A percentile compares a stretch with the other conserved stretches of the same genome.
These are phyloP conservation scores for Drosophila subquinaria DNA, from an alignment of 2,888 invertebrate genomes.

Conservation along the genomic window DNA sequence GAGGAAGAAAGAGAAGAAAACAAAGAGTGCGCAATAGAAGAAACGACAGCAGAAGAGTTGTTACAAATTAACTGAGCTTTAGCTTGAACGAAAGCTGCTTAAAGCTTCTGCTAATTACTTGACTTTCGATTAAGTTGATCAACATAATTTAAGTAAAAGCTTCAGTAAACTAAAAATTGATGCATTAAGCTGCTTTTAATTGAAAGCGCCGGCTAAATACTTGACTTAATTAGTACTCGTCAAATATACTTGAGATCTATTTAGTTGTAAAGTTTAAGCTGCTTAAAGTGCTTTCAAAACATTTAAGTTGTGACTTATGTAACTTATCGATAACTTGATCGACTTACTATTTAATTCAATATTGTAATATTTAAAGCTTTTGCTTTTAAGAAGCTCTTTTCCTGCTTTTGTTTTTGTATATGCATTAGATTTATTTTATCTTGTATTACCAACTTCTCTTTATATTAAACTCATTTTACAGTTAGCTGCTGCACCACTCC, in stretches of 20 bases:
- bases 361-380: background rate
- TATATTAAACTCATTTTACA: conserved; percentile 27
- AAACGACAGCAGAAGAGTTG: background rate
- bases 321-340: background rate
- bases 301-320: background rate
- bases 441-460: conserved; percentile 2
- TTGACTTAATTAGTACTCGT: background rate
- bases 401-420: background rate
- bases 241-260: background rate
- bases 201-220: background rate
- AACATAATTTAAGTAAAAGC: background rate
- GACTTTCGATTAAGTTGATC: too few species aligned
- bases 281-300: background rate
- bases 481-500: conserved; percentile 2
- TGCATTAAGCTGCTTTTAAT: background rate
- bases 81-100: background rate
- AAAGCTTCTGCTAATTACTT: background rate
- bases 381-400: background rate
- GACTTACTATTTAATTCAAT: background rate
- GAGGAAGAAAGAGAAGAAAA: background rate
- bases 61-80: background rate
- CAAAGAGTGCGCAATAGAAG: background rate
- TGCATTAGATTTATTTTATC: background rate
- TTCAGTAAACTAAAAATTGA: background rate
- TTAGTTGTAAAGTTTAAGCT: background rate